These are phyloP conservation scores for Anastrepha obliqua DNA, from an alignment of 1,140 invertebrate genomes.

Conservation along the genomic window DNA sequence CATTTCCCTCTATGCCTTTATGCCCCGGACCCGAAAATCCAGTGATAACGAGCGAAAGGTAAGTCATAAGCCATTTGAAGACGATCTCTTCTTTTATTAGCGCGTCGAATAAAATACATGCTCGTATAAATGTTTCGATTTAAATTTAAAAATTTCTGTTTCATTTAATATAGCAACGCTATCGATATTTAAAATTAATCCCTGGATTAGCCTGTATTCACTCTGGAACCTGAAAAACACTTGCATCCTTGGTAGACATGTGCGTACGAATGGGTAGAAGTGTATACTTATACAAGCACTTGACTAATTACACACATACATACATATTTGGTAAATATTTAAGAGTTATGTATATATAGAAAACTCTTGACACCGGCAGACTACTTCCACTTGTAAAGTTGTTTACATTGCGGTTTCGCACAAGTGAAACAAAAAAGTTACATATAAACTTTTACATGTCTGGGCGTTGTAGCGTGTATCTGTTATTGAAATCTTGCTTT, in stretches of 20 bases:
- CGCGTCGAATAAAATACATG: too few relatives aligned
- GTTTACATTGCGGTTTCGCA: conserved; percentile 24
- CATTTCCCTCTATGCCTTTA: too few relatives aligned
- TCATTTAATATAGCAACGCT: too few relatives aligned
- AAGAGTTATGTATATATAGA: background rate
- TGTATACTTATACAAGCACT: background rate
- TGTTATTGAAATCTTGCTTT: conserved; percentile 30
- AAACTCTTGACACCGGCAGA: background rate
- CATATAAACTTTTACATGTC: background rate
- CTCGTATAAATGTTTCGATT: too few relatives aligned
- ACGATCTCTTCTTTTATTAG: too few relatives aligned
- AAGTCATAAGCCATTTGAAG: too few relatives aligned
- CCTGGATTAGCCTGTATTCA: too few relatives aligned
- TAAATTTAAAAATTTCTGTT: too few relatives aligned
- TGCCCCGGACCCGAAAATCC: too few relatives aligned
- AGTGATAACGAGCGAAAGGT: too few relatives aligned
- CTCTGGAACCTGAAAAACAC: too few relatives aligned
- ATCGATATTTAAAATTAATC: too few relatives aligned
- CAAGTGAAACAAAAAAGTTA: background rate
- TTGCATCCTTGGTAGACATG: background rate
- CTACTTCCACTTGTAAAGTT: background rate
- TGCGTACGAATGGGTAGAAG: background rate
- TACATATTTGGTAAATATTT: background rate
- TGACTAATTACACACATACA: background rate
- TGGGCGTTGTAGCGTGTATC: conserved; percentile 14